Conservation (phyloP, 2,888 invertebrate species). For the Adelognathus sp. region DNA sequence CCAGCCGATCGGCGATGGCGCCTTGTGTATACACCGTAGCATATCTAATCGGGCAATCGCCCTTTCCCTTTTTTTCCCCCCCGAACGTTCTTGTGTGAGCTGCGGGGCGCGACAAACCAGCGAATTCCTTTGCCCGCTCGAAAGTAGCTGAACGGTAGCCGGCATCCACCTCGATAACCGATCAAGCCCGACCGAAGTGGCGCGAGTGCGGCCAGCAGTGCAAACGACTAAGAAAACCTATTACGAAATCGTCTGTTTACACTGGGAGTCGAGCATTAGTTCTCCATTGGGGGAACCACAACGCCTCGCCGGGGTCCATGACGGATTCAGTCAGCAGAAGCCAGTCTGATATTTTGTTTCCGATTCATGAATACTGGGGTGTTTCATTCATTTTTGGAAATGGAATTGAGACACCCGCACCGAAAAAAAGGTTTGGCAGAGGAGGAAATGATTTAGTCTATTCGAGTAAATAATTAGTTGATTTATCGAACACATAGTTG, state of each 20-base stretch:
- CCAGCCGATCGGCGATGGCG: slow-evolving; percentile 16
- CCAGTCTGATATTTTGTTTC: neutral
- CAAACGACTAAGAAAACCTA: slow-evolving; percentile 66
- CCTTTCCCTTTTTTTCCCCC: slow-evolving; percentile 75
- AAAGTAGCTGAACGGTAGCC: slow-evolving; percentile 68
- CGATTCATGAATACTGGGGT: no score
- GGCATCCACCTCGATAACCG: slow-evolving; percentile 77
- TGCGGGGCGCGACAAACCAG: slow-evolving; percentile 69
- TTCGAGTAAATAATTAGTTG: no score
- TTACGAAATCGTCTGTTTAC: slow-evolving; percentile 78
- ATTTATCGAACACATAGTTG: no score
- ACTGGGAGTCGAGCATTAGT: slow-evolving; percentile 72
- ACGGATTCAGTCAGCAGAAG: neutral
- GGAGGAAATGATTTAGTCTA: no score
- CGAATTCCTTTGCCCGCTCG: slow-evolving; percentile 78
- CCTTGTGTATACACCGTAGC: slow-evolving; percentile 32
- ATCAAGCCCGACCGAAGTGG: slow-evolving; percentile 75
- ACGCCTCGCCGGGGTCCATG: neutral
- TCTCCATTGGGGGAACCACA: neutral
- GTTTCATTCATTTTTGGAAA: no score
- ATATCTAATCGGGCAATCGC: slow-evolving; percentile 75
- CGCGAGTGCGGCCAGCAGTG: slow-evolving; percentile 32
- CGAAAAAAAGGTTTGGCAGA: no score
- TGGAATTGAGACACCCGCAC: no score
- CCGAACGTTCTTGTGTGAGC: slow-evolving; percentile 64